Conservation (phyloP, 2,797 vertebrate species). For the Gadopsis bispinosus region DNA sequence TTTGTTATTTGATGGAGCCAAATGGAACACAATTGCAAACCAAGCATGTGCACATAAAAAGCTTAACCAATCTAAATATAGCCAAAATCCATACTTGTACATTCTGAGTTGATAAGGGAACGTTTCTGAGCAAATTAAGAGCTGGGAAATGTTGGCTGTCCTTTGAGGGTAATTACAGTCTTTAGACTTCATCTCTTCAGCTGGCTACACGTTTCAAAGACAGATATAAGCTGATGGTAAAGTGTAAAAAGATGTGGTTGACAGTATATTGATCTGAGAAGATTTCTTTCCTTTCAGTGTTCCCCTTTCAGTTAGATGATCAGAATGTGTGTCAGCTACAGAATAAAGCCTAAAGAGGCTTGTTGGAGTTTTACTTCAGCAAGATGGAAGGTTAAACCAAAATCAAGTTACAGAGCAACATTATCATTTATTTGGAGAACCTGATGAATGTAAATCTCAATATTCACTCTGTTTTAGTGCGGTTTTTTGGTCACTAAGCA, state of each 20-base stretch:
- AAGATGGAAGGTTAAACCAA: not conserved
- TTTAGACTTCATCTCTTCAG: conserved; percentile 20
- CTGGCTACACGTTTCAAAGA: conserved; percentile 11
- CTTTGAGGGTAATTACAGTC: conserved; percentile 32
- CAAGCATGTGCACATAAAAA: conserved; percentile 68
- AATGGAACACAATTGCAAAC: conserved; percentile 61
- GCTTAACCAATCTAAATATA: conserved; percentile 65
- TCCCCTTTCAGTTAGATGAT: not conserved
- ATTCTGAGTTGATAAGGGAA: conserved; percentile 37
- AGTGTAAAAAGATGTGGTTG: not conserved
- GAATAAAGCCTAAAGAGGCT: not conserved
- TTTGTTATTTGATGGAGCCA: conserved; percentile 56
- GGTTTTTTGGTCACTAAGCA: not conserved
- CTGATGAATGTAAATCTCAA: not conserved
- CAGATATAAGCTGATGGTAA: conserved; percentile 14
- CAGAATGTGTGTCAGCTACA: not conserved
- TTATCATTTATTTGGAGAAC: not conserved
- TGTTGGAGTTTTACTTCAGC: not conserved
- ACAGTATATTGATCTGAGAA: conserved; percentile 21
- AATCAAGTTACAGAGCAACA: not conserved
- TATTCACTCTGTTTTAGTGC: not conserved
- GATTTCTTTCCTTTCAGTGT: not conserved
- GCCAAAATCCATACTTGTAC: conserved; percentile 51
- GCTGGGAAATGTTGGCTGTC: conserved; percentile 33
- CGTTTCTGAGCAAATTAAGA: conserved; percentile 49